Evolutionary conservation across 2,888 invertebrate genomes (phyloP).

Genomic region (Chymomyza procnemis): DNA sequence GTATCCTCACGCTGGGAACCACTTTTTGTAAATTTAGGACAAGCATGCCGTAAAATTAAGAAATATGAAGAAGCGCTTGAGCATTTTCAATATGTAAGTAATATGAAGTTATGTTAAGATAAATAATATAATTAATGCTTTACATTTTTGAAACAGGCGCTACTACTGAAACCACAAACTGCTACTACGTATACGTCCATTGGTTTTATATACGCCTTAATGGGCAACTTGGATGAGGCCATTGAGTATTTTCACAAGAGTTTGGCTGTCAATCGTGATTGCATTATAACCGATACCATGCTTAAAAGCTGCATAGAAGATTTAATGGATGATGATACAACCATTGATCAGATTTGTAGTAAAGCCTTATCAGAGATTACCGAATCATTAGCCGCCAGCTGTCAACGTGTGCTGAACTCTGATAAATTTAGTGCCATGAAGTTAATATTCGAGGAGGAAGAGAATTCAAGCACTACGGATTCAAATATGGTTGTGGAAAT

Average conservation of each 20-base stretch:
- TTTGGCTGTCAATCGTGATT: slow-evolving; percentile 90
- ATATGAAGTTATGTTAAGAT: not conserved
- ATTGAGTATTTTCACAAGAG: slow-evolving; percentile 94
- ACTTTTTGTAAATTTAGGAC: slow-evolving; percentile 93
- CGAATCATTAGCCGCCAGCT: slow-evolving; percentile 46
- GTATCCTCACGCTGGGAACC: slow-evolving; percentile 92
- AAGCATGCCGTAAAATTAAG: slow-evolving; percentile 89
- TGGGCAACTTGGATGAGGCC: slow-evolving; percentile 86
- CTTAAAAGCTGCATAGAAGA: slow-evolving; percentile 81
- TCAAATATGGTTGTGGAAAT: slow-evolving; percentile 74
- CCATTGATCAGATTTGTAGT: slow-evolving; percentile 72
- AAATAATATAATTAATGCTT: not conserved
- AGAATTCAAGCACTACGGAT: slow-evolving; percentile 70
- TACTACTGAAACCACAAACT: slow-evolving; percentile 86
- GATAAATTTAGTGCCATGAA: slow-evolving; percentile 69
- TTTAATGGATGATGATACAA: slow-evolving; percentile 75
- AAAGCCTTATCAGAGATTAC: slow-evolving; percentile 53
- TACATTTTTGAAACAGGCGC: slow-evolving; percentile 79
- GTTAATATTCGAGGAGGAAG: slow-evolving; percentile 74
- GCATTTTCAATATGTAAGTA: slow-evolving; percentile 84
- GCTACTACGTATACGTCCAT: slow-evolving; percentile 88
- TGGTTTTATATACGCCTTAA: slow-evolving; percentile 90
- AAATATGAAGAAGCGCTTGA: slow-evolving; percentile 89
- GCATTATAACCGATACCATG: slow-evolving; percentile 94
- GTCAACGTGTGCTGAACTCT: slow-evolving; percentile 49